Evolutionary conservation across 64 coral and sea anemone species (phyloP).

Genomic region (Actinia equina): DNA sequence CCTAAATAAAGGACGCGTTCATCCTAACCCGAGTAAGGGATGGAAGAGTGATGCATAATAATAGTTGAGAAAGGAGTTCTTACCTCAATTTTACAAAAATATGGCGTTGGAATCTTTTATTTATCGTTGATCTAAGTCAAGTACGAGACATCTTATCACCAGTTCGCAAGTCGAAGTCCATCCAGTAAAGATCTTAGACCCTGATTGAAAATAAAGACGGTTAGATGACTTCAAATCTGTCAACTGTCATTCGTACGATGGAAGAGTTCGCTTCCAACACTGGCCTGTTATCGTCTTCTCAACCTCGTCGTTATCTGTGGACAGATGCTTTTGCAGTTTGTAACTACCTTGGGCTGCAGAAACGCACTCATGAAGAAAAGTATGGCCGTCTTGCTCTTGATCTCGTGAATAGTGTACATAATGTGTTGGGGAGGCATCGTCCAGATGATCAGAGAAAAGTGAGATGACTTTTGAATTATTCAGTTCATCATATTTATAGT

Average conservation of each 20-base stretch:
- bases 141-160: neutral
- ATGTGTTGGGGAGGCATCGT: constrained; percentile 56
- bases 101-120: neutral
- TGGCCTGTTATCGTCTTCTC: constrained; percentile 6
- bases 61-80: neutral
- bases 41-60: neutral
- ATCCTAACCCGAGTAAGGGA: neutral
- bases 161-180: neutral
- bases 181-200: neutral
- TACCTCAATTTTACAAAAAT: neutral
- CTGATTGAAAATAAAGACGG: neutral
- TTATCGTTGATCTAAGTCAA: neutral
- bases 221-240: neutral
- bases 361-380: constrained; percentile 43
- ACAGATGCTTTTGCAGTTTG: constrained; percentile 73
- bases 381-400: constrained; percentile 51
- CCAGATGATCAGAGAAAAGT: constrained; percentile 37
- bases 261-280: constrained; percentile 60
- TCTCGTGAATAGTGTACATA: constrained; percentile 49
- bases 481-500: neutral
- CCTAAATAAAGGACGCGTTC: neutral
- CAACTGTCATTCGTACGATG: constrained; percentile 28
- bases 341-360: constrained; percentile 52
- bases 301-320: constrained; percentile 60
- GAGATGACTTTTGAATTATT: neutral